Conservation (phyloP, 2,888 invertebrate genomes). For the Druceiella hillmani region DNA sequence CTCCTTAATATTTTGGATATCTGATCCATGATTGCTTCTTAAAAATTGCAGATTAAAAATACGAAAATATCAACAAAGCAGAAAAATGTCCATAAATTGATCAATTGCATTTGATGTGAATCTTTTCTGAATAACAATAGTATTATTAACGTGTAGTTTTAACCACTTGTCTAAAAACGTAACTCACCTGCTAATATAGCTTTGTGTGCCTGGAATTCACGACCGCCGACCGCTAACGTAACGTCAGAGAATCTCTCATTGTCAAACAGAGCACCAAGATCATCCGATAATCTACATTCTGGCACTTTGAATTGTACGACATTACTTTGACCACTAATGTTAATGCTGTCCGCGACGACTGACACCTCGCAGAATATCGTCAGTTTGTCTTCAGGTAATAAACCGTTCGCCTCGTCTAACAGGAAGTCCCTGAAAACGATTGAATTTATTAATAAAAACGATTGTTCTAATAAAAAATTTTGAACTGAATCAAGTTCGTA, state of each 20-base stretch:
- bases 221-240: constrained; percentile 84
- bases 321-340: constrained; percentile 98
- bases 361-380: constrained; percentile 98
- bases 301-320: constrained; percentile 97
- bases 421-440: constrained; percentile 79
- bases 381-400: constrained; percentile 97
- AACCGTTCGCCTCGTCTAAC: constrained; percentile 96
- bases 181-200: constrained; percentile 85
- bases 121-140: too few species aligned
- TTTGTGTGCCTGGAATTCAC: constrained; percentile 95
- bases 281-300: constrained; percentile 90
- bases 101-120: too few species aligned
- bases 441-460: constrained; percentile 10
- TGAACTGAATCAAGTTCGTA: too few species aligned
- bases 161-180: too few species aligned
- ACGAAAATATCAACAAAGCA: too few species aligned
- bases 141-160: too few species aligned
- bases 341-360: constrained; percentile 98
- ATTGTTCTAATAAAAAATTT: too few species aligned
- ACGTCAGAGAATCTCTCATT: constrained; percentile 98
- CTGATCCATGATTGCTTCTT: too few species aligned
- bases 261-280: constrained; percentile 92
- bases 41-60: too few species aligned
- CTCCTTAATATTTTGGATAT: too few species aligned
- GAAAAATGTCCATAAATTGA: too few species aligned